Evolutionary conservation across 2,888 invertebrate species (phyloP).

Genomic region (Caenorhabditis afra): DNA sequence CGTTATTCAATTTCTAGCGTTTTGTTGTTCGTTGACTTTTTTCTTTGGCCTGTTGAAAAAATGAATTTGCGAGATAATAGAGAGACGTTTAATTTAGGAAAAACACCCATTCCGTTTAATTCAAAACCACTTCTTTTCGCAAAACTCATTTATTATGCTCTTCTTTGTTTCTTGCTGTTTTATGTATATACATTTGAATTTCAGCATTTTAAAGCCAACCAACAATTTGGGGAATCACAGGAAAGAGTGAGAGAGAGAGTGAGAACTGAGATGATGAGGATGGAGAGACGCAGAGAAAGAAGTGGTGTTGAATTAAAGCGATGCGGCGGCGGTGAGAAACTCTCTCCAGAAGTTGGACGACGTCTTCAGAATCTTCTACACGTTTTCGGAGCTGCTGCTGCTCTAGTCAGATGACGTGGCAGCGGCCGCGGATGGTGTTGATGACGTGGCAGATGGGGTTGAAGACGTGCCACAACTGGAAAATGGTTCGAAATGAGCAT

Average conservation of each 20-base stretch:
- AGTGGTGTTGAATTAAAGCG: slow-evolving; percentile 53
- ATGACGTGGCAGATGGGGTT: neutral
- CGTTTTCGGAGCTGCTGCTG: too few species aligned
- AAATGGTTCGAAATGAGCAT: neutral
- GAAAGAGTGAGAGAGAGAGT: slow-evolving; percentile 5
- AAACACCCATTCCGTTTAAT: slow-evolving; percentile 11
- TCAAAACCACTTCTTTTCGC: slow-evolving; percentile 30
- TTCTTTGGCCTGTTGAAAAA: neutral
- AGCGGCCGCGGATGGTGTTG: slow-evolving; percentile 3
- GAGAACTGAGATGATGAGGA: slow-evolving; percentile 10
- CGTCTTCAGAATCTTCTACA: neutral
- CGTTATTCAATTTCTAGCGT: slow-evolving; percentile 1
- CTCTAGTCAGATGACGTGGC: too few species aligned
- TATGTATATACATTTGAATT: slow-evolving; percentile 40
- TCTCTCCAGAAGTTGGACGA: too few species aligned
- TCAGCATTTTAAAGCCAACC: slow-evolving; percentile 28
- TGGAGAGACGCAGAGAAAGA: slow-evolving; percentile 27
- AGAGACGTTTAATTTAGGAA: slow-evolving; percentile 4
- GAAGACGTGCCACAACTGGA: neutral
- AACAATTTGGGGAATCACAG: slow-evolving; percentile 35
- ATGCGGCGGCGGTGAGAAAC: neutral
- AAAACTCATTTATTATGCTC: slow-evolving; percentile 46
- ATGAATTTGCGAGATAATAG: neutral
- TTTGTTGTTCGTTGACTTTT: neutral
- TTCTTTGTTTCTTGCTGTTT: too few species aligned